These are phyloP conservation scores for Danio tinwini DNA, from an alignment of 2,797 vertebrate genomes.

Conservation along the genomic window DNA sequence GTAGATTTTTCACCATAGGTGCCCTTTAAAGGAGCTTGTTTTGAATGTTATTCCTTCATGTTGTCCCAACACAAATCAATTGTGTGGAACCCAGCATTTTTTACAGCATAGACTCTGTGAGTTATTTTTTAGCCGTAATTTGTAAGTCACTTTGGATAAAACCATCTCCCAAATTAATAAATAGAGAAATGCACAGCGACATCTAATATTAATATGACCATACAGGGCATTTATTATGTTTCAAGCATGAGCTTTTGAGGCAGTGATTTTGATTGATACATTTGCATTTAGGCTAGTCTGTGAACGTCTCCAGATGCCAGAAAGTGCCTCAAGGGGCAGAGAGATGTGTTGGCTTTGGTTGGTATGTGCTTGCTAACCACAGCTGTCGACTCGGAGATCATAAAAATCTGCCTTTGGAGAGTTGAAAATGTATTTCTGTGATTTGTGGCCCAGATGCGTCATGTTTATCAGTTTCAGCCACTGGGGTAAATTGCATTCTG, in stretches of 20 bases:
- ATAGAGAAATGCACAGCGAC: too few relatives aligned
- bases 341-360: constrained; percentile 9
- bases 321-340: constrained; percentile 20
- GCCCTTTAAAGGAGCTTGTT: too few relatives aligned
- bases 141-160: too few relatives aligned
- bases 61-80: too few relatives aligned
- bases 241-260: not conserved
- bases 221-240: not conserved
- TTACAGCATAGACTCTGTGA: too few relatives aligned
- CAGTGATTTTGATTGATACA: constrained; percentile 22
- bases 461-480: constrained; percentile 17
- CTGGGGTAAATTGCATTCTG: not conserved
- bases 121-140: too few relatives aligned
- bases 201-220: not conserved
- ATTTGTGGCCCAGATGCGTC: constrained; percentile 6
- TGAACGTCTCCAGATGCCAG: constrained; percentile 35
- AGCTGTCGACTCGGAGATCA: constrained; percentile 36
- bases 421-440: constrained; percentile 28
- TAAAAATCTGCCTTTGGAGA: constrained; percentile 28
- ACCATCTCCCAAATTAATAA: too few relatives aligned
- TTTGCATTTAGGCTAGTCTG: constrained; percentile 37
- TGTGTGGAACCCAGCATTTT: too few relatives aligned
- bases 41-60: too few relatives aligned
- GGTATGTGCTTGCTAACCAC: constrained; percentile 34
- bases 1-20: too few relatives aligned